Conservation (phyloP, 1,140 invertebrate genomes). For the Neodiprion fabricii region DNA sequence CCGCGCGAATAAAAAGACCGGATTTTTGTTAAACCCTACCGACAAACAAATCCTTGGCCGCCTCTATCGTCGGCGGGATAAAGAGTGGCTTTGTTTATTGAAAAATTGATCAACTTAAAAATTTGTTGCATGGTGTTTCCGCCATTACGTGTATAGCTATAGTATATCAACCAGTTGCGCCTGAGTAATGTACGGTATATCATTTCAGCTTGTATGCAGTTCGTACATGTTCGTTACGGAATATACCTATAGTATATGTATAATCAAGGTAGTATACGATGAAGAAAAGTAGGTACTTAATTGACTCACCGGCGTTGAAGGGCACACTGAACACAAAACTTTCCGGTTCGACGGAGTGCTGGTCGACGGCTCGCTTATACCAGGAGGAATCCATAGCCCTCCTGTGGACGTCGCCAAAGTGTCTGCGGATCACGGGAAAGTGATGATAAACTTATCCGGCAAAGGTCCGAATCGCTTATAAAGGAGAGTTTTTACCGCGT, state of each 20-base stretch:
- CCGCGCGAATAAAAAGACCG: too few relatives aligned
- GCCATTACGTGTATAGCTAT: background rate
- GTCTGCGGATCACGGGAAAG: constrained; percentile 60
- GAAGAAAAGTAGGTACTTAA: background rate
- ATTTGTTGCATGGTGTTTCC: background rate
- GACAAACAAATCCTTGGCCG: too few relatives aligned
- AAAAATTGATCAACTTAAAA: background rate
- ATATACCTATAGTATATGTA: too few relatives aligned
- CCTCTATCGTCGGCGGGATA: too few relatives aligned
- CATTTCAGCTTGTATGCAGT: too few relatives aligned
- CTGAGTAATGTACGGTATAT: too few relatives aligned
- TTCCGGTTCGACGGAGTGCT: constrained; percentile 82
- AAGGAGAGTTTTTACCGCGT: background rate
- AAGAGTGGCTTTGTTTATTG: too few relatives aligned
- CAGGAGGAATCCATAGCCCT: constrained; percentile 88
- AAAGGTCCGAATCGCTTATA: background rate
- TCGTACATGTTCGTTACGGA: too few relatives aligned
- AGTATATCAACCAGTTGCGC: too few relatives aligned
- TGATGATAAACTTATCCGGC: background rate
- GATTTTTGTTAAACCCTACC: too few relatives aligned
- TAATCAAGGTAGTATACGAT: too few relatives aligned
- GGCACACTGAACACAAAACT: constrained; percentile 94
- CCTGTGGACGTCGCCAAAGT: constrained; percentile 82
- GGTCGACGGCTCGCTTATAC: constrained; percentile 93
- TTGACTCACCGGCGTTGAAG: constrained; percentile 73